Base-by-base conservation (phyloP, 2,797 vertebrate genomes). In the Ataeniobius toweri region DNA sequence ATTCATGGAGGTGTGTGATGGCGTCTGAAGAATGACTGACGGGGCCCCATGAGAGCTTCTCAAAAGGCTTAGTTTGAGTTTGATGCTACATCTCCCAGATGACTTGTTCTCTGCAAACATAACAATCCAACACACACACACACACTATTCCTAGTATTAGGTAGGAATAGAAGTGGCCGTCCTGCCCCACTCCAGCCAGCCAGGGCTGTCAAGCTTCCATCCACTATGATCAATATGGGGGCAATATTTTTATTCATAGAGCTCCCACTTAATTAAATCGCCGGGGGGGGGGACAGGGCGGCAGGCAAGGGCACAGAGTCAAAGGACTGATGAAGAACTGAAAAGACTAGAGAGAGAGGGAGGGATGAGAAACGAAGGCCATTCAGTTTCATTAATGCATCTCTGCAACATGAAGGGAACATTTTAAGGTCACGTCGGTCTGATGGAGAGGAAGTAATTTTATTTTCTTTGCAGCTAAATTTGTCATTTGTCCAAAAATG, bases 201-300 rank as follows among this genome's bases (percentile, higher is more conserved):
- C 80, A 0, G 18, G 77, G 68, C 90, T 89, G 92, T 91, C 92
- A 88, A 85, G 80, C 85, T 90, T 79, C 79, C 75, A 59, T 92
- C 88, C 81, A 71, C 77, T 92, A 94, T 97, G 97, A 99, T 98
- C 97, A 97, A 98, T 98, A 97, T 96, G 85, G 95, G 84, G 85
- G 88, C 80, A 96, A 97, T 97, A 97, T 98, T 98, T 98, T 96
- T 97, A 98, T 98, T 98, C 97, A 98, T 98, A 98, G 97, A 97
- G 95, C 93, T 85, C 89, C 85, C 85, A 96, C 95, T 97, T 98
- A 97, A 99, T 99, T 98, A 97, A 98, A 98, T 99, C 96, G 97
- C 96, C 93, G 94, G 61, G 91, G 90, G 87, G 13, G 36, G 79
- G 48, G 70, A 78, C n/a, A 63, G 80, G 82, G 63, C 8, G 59